A percentile compares a stretch with the other conserved stretches of the same genome.
Evolutionary conservation across 2,113 vertebrate genomes (phyloP).

Genomic region (Lepidothrix coronata): DNA sequence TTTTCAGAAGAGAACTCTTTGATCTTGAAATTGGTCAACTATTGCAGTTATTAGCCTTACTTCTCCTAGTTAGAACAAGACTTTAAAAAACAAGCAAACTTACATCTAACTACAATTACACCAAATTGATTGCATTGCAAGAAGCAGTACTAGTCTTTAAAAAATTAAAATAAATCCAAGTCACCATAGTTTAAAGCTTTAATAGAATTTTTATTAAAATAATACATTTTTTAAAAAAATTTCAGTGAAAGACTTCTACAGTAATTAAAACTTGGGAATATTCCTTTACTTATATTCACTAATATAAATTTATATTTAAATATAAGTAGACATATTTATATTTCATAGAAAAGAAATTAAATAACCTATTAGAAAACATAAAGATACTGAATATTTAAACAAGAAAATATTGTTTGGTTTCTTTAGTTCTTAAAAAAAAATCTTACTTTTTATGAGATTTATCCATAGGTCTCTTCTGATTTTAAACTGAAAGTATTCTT

Average conservation of each 20-base stretch:
- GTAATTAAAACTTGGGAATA: not conserved
- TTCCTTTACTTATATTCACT: not conserved
- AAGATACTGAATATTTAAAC: not conserved
- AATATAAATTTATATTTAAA: not conserved
- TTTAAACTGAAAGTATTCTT: not conserved
- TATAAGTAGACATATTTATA: not conserved
- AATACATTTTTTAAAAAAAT: not conserved
- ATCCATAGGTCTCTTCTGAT: not conserved
- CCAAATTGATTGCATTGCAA: not conserved
- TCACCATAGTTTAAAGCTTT: not conserved
- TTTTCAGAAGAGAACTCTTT: not conserved
- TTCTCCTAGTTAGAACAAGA: not conserved
- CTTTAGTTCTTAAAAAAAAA: not conserved
- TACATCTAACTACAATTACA: not conserved
- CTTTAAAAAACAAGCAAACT: not conserved
- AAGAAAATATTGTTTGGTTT: not conserved
- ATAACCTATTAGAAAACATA: not conserved
- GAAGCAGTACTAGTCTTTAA: not conserved
- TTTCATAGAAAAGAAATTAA: not conserved
- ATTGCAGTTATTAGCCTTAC: not conserved
- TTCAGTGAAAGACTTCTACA: not conserved
- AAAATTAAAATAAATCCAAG: not conserved
- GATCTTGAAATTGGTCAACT: not conserved
- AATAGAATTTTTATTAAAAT: not conserved
- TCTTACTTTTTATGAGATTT: not conserved